These are phyloP conservation scores for Heterochromis multidens DNA, from an alignment of 2,113 vertebrate genomes.

Conservation along the genomic window DNA sequence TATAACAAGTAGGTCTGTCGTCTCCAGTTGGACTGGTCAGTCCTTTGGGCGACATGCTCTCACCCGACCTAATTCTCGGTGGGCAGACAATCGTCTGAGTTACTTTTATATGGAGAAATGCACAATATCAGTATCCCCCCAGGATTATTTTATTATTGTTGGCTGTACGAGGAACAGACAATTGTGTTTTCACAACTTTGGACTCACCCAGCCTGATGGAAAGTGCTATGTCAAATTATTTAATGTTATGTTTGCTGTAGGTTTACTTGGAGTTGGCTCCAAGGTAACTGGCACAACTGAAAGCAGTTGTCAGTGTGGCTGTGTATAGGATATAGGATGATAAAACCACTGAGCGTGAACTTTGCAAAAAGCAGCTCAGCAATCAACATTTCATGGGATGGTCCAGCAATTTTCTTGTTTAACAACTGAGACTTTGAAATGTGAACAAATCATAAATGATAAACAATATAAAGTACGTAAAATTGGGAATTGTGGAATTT, in stretches of 20 bases:
- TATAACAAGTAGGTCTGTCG: not conserved
- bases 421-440: too few species aligned
- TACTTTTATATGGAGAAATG: not conserved
- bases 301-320: not conserved
- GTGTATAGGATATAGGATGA: not conserved
- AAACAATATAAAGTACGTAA: too few species aligned
- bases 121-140: not conserved
- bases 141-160: not conserved
- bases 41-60: not conserved
- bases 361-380: not conserved
- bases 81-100: not conserved
- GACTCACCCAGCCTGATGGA: not conserved
- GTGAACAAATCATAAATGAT: too few species aligned
- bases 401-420: too few species aligned
- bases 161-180: not conserved
- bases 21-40: not conserved
- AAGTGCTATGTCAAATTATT: not conserved
- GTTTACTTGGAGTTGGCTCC: not conserved
- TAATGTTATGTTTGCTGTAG: not conserved
- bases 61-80: not conserved
- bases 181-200: not conserved
- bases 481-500: too few species aligned
- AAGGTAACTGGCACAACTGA: not conserved
- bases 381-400: not conserved
- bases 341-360: not conserved